Conservation (phyloP, 2,888 invertebrate species). For the Dromius quadrimaculatus region DNA sequence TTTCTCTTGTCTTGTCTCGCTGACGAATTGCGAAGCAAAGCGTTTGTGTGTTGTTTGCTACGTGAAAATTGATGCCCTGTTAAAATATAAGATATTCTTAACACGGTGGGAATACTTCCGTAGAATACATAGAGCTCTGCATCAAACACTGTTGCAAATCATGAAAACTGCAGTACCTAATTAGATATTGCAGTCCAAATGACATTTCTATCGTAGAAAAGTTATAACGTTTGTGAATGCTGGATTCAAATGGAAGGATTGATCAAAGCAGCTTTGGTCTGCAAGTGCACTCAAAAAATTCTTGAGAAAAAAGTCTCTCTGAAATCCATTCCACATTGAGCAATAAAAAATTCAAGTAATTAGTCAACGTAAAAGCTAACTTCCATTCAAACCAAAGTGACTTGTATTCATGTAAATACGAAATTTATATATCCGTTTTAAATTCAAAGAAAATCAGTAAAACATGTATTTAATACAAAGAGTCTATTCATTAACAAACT, state of each 20-base stretch:
- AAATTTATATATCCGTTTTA: slow-evolving; percentile 48
- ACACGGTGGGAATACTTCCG: no score
- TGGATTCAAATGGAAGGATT: slow-evolving; percentile 28
- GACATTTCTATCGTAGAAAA: no score
- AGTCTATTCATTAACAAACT: slow-evolving; percentile 31
- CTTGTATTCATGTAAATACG: slow-evolving; percentile 36
- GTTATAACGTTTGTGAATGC: no score
- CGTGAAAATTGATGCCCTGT: slow-evolving; percentile 56
- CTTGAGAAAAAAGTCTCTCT: slow-evolving; percentile 23
- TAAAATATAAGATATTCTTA: slow-evolving; percentile 64
- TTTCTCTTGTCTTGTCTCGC: slow-evolving; percentile 34
- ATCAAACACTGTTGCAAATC: no score
- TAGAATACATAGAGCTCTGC: no score
- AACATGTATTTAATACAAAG: slow-evolving; percentile 26
- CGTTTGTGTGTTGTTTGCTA: background rate
- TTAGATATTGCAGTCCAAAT: no score
- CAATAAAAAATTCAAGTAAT: slow-evolving; percentile 29
- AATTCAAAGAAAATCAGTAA: slow-evolving; percentile 48
- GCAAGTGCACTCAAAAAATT: slow-evolving; percentile 27
- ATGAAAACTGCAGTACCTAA: no score
- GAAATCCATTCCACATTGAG: slow-evolving; percentile 3
- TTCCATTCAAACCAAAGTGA: slow-evolving; percentile 20
- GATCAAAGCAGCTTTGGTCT: slow-evolving; percentile 18
- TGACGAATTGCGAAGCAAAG: slow-evolving; percentile 35
- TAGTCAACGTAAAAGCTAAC: slow-evolving; percentile 35